Percentiles rank a stretch among this genome's conserved stretches.
Conservation (phyloP, 2,797 vertebrate genomes). For the Mus spretus region DNA sequence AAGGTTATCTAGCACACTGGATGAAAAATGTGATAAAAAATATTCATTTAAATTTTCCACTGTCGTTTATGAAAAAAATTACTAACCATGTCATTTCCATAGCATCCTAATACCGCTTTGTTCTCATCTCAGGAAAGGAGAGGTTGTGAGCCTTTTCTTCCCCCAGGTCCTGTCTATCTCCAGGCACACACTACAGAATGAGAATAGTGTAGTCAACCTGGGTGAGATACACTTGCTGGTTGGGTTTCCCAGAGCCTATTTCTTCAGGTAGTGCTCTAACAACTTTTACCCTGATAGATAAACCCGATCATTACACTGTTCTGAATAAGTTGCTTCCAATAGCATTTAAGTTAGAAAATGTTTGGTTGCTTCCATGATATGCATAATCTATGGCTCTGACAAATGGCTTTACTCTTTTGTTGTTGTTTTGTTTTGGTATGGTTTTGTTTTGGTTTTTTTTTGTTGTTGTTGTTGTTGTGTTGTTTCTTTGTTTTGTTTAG, state of each 20-base stretch:
- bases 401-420: not conserved
- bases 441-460: no score
- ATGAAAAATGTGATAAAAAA: slow-evolving; percentile 26
- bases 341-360: slow-evolving; percentile 3
- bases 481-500: not conserved
- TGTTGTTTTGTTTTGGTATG: not conserved
- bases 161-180: not conserved
- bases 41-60: slow-evolving; percentile 10
- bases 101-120: not conserved
- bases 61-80: not conserved
- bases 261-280: not conserved
- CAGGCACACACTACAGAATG: not conserved
- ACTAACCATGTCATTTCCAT: not conserved
- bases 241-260: not conserved
- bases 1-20: not conserved
- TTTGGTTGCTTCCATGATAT: not conserved
- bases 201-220: not conserved
- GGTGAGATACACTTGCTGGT: not conserved
- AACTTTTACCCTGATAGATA: not conserved
- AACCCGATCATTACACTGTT: not conserved
- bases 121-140: not conserved
- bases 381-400: not conserved
- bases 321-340: not conserved
- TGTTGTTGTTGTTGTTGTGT: not conserved
- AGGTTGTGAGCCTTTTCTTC: not conserved